Percentiles rank a stretch among this genome's conserved stretches.
phyloP scores from a whole-genome alignment of 2,113 vertebrate genomes.

The Bostrychus sinensis region DNA sequence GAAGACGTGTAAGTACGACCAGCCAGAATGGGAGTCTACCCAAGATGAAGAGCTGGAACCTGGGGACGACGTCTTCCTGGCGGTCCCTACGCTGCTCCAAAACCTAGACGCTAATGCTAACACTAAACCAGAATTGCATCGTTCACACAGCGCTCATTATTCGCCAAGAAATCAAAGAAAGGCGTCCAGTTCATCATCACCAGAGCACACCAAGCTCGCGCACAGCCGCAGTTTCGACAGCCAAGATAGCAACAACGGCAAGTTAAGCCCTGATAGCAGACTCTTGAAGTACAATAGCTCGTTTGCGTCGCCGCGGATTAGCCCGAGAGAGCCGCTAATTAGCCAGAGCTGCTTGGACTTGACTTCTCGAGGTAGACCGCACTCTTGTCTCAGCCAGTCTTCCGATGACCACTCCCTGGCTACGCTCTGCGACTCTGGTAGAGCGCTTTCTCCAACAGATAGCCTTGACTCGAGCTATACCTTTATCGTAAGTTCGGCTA shows the following conservation, averaged over 20 bases:
- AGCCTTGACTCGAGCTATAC: slow-evolving; percentile 83
- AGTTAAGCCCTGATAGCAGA: slow-evolving; percentile 32
- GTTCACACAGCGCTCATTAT: slow-evolving; percentile 18
- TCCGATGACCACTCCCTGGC: slow-evolving; percentile 72
- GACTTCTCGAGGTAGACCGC: slow-evolving; percentile 52
- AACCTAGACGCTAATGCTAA: slow-evolving; percentile 59
- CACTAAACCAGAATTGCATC: slow-evolving; percentile 33
- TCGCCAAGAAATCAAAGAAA: slow-evolving; percentile 50
- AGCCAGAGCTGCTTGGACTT: slow-evolving; percentile 73
- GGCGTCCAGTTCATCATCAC: slow-evolving; percentile 47
- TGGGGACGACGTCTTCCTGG: slow-evolving; percentile 63
- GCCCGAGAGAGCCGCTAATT: slow-evolving; percentile 44
- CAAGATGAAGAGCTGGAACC: slow-evolving; percentile 66
- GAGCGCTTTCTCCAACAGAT: slow-evolving; percentile 74
- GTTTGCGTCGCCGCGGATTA: slow-evolving; percentile 40
- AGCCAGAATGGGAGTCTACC: slow-evolving; percentile 57
- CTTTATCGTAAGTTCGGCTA: slow-evolving; percentile 75
- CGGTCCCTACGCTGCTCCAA: slow-evolving; percentile 60
- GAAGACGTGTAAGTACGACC: slow-evolving; percentile 43
- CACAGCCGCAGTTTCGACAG: slow-evolving; percentile 45
- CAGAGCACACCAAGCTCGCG: slow-evolving; percentile 43
- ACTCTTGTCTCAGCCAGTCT: slow-evolving; percentile 69
- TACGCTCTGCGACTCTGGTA: slow-evolving; percentile 58
- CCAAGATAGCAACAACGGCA: slow-evolving; percentile 38
- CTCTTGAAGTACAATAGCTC: slow-evolving; percentile 23